Percentiles rank a stretch among this genome's conserved stretches.
Evolutionary conservation across 2,888 invertebrate genomes (phyloP).

Genomic region (Lamellibrachia satsuma): DNA sequence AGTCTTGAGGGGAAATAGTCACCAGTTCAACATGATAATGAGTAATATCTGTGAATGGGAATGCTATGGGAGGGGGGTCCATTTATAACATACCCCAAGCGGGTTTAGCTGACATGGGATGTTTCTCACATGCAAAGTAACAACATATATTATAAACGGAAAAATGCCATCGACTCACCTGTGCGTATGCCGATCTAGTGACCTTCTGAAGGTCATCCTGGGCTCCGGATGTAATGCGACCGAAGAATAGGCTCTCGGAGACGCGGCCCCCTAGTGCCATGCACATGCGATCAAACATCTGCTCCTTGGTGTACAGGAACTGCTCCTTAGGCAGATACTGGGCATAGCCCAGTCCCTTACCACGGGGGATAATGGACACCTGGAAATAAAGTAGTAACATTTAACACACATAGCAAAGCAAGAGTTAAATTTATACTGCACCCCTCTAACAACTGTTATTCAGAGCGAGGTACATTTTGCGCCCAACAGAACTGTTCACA

Average conservation of each 20-base stretch:
- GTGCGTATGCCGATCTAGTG: constrained; percentile 97
- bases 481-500: too few species aligned
- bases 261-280: constrained; percentile 99
- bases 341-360: constrained; percentile 97
- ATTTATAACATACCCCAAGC: background rate
- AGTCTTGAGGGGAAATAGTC: background rate
- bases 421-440: too few species aligned
- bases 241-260: constrained; percentile 96
- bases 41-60: too few species aligned
- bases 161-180: constrained; percentile 68
- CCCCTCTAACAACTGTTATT: too few species aligned
- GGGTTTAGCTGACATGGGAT: background rate
- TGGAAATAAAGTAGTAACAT: constrained; percentile 45
- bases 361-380: constrained; percentile 96
- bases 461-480: too few species aligned
- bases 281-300: constrained; percentile 94
- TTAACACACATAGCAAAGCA: too few species aligned
- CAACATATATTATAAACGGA: background rate
- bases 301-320: constrained; percentile 94
- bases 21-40: background rate
- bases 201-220: constrained; percentile 98
- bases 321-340: constrained; percentile 99
- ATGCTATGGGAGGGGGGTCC: too few species aligned
- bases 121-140: background rate
- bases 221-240: constrained; percentile 95